Evolutionary conservation across 2,888 invertebrate species (phyloP).

Genomic region (Baccha elongata): DNA sequence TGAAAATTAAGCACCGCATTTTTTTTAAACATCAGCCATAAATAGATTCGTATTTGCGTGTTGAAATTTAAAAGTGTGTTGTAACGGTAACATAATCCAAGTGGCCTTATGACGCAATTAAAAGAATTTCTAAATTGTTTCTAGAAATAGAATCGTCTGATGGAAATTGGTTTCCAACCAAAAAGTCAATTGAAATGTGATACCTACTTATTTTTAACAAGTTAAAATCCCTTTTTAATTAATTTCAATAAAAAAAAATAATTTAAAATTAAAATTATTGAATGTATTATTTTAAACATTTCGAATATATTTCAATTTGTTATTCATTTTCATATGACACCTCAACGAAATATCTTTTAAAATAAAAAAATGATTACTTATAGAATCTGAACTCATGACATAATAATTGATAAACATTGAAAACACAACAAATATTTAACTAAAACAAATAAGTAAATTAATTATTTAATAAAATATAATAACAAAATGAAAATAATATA

Average conservation of each 20-base stretch:
- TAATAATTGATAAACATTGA: no score
- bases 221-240: neutral
- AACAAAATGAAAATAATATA: no score
- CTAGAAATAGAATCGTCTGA: constrained; percentile 50
- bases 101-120: constrained; percentile 47
- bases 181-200: constrained; percentile 42
- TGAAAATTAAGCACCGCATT: constrained; percentile 5
- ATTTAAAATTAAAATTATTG: neutral
- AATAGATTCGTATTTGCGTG: constrained; percentile 53
- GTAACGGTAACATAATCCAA: constrained; percentile 58
- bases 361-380: no score
- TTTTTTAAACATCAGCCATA: constrained; percentile 14
- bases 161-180: neutral
- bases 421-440: no score
- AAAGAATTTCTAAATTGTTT: constrained; percentile 29
- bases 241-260: no score
- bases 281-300: neutral
- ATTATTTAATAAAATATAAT: no score
- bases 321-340: no score
- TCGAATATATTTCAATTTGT: no score
- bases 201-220: neutral
- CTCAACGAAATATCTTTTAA: no score
- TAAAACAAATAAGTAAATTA: no score
- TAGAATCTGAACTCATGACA: no score
- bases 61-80: constrained; percentile 35